Evolutionary conservation across 2,888 invertebrate genomes (phyloP).

Genomic region (Cosmopolites sordidus): DNA sequence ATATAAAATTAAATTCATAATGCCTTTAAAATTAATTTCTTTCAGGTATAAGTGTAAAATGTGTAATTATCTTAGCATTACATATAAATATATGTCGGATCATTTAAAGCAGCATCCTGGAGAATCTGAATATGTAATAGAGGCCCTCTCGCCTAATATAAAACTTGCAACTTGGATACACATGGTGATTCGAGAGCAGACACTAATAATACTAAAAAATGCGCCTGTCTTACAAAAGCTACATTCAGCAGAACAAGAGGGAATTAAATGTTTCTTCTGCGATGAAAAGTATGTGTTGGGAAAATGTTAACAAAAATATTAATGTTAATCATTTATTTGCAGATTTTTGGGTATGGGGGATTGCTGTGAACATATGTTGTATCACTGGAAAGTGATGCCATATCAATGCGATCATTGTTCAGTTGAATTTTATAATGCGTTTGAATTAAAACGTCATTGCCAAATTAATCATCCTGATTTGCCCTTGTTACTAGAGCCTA

Average conservation of each 20-base stretch:
- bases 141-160: constrained; percentile 28
- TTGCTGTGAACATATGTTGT: constrained; percentile 48
- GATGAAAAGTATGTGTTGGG: constrained; percentile 31
- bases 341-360: constrained; percentile 19
- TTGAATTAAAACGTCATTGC: constrained; percentile 39
- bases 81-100: constrained; percentile 52
- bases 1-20: background rate
- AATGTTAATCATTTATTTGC: constrained; percentile 6
- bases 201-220: constrained; percentile 26
- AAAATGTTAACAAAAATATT: too few relatives aligned
- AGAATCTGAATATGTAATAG: constrained; percentile 24
- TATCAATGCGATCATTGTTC: constrained; percentile 49
- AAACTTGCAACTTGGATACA: constrained; percentile 37
- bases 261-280: constrained; percentile 24
- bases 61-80: constrained; percentile 58
- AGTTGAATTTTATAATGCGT: constrained; percentile 35
- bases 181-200: constrained; percentile 35
- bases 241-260: constrained; percentile 4
- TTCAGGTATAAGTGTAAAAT: constrained; percentile 57
- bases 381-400: constrained; percentile 51
- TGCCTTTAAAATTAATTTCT: constrained; percentile 13
- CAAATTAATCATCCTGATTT: constrained; percentile 22
- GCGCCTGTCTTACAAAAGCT: constrained; percentile 13
- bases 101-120: constrained; percentile 48
- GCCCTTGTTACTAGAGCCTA: constrained; percentile 12